phyloP scores from a whole-genome alignment of 1,140 invertebrate genomes.

The Nautilus pompilius region DNA sequence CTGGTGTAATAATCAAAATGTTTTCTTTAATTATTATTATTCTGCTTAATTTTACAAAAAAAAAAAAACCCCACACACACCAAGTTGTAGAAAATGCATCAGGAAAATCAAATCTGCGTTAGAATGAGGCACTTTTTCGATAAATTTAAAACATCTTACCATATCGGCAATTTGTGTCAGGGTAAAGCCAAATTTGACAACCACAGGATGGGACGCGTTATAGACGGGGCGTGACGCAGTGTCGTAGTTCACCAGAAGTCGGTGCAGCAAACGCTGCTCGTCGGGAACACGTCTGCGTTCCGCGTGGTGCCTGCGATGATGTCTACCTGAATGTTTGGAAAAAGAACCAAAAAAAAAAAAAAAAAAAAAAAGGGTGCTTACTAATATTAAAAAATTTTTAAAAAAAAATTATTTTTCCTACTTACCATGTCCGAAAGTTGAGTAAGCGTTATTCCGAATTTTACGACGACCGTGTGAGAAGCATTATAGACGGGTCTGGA shows the following conservation, averaged over 20 bases:
- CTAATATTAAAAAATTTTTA: not conserved
- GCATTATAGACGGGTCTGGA: constrained; percentile 97
- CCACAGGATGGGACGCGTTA: constrained; percentile 49
- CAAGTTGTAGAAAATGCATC: too few species aligned
- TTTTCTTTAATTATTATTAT: too few species aligned
- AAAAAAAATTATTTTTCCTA: constrained; percentile 11
- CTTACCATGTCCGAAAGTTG: constrained; percentile 99
- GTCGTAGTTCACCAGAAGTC: constrained; percentile 73
- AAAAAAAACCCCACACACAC: too few species aligned
- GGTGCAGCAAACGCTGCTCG: constrained; percentile 39
- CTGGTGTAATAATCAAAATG: too few species aligned
- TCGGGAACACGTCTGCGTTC: constrained; percentile 26
- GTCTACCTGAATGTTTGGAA: not conserved
- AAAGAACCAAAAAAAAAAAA: not conserved
- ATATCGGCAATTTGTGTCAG: constrained; percentile 55
- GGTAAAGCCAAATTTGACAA: constrained; percentile 51
- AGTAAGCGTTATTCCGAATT: constrained; percentile 96
- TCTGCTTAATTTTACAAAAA: too few species aligned
- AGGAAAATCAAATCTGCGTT: too few species aligned
- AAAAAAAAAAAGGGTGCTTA: not conserved
- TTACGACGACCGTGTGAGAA: constrained; percentile 91
- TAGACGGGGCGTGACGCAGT: constrained; percentile 70
- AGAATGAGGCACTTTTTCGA: too few species aligned
- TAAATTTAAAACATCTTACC: constrained; percentile 68
- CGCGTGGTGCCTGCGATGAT: constrained; percentile 1